Base-by-base conservation (phyloP, 30 jellyfish, hydroid and myxozoan species). In the Rhopilema esculentum region DNA sequence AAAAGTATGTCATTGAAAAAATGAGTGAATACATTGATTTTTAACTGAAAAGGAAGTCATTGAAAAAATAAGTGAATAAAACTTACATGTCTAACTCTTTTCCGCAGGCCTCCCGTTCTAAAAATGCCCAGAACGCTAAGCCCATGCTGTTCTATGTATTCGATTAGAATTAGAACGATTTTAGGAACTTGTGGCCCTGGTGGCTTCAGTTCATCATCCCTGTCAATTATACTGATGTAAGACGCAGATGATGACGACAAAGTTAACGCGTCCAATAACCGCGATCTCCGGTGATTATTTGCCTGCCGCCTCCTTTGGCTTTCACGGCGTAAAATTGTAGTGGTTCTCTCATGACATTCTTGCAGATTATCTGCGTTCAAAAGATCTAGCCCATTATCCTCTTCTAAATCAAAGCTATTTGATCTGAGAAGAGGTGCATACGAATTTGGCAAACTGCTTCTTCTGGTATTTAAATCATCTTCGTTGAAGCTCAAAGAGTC, bases 161-260 rank as follows among this genome's bases (percentile, higher is more conserved):
- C 98, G 26, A 91, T 89, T 17, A 95, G 77, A 17, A 71, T 61
- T 6, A 40, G 72, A 16, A 95, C 97, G 24, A 95, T 91, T 28
- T 66, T 83, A 9, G 99, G 99, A 8, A 95, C 95, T 71, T 91
- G 99, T 0, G 97, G 95, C 19, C 88, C 92, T 0, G 95, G 96
- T 9, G 97, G 95, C 49, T 84, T 73, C 91, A 95, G 81, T 75
- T 95, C 99, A 26, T 48, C 83, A 23, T 90, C 97, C 16, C 97
- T 74, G 77, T 95, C 99, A 8, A 95, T 53, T 16, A 95, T 90
- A 65, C 99, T 91, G 64, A 95, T 23, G 26, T 97, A 95, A 40
- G 99, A 95, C 15, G 99, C 99, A 1, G 99, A 88, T 8, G 99
- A 85, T 0, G 99, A 95, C 49, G 99, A 89, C 48, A 95, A 80